Evolutionary conservation across 2,797 vertebrate genomes (phyloP).

Genomic region (Tragopan temminckii): DNA sequence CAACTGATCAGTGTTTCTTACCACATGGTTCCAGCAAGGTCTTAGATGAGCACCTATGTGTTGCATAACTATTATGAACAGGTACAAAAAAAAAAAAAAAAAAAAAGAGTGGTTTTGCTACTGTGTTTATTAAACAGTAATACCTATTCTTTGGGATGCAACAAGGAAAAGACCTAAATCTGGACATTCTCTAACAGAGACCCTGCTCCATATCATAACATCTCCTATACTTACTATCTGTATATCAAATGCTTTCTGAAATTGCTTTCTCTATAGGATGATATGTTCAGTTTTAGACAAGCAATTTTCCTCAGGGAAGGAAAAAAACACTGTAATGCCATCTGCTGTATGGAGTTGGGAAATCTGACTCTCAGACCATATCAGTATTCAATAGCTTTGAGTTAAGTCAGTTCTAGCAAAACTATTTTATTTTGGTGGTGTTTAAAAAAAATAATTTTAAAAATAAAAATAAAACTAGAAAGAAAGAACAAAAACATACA

Average conservation of each 20-base stretch:
- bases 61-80: background rate
- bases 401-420: background rate
- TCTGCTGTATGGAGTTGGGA: slow-evolving; percentile 60
- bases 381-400: background rate
- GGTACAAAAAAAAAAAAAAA: background rate
- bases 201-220: background rate
- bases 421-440: background rate
- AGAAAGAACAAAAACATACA: background rate
- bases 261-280: background rate
- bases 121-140: background rate
- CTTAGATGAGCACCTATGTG: background rate
- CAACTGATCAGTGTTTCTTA: background rate
- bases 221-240: background rate
- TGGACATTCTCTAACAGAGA: background rate
- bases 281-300: background rate
- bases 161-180: background rate
- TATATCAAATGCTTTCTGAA: background rate
- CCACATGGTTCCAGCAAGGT: background rate
- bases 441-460: background rate
- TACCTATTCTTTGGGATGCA: background rate
- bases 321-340: slow-evolving; percentile 55
- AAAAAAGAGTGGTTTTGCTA: accelerated
- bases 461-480: background rate
- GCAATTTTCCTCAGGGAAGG: background rate
- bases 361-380: background rate